These are phyloP conservation scores for Aphidoletes aphidimyza DNA, from an alignment of 2,888 invertebrate species.

Conservation along the genomic window DNA sequence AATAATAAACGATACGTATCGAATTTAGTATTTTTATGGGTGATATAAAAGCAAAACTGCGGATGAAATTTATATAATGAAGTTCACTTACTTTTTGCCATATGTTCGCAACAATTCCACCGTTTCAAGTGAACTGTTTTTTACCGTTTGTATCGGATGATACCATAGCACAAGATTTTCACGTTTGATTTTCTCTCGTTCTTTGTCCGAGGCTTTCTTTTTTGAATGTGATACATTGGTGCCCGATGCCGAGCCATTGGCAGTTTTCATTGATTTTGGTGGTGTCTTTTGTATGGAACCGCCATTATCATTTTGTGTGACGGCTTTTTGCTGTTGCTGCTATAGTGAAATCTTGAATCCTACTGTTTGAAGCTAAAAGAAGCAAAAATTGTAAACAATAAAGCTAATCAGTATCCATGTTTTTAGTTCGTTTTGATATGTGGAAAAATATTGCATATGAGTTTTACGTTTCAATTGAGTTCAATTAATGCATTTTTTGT, in stretches of 20 bases:
- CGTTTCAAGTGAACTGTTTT: constrained; percentile 82
- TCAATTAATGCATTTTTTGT: too few relatives aligned
- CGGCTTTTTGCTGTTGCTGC: constrained; percentile 58
- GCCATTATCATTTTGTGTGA: constrained; percentile 56
- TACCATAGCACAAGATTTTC: constrained; percentile 81
- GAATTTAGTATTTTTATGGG: too few relatives aligned
- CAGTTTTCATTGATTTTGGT: constrained; percentile 57
- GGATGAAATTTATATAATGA: not conserved
- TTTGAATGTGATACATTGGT: constrained; percentile 62
- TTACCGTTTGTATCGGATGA: constrained; percentile 79
- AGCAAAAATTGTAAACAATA: too few relatives aligned
- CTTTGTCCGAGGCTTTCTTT: constrained; percentile 60
- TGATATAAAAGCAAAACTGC: constrained; percentile 5
- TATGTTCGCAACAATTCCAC: constrained; percentile 72
- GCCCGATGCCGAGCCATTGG: constrained; percentile 59
- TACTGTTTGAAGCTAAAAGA: constrained; percentile 75
- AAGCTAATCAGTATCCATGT: too few relatives aligned
- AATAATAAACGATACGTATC: too few relatives aligned
- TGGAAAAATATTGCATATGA: too few relatives aligned
- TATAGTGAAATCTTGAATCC: constrained; percentile 71
- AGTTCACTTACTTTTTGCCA: constrained; percentile 69
- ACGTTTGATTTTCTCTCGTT: constrained; percentile 71
- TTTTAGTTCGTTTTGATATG: too few relatives aligned
- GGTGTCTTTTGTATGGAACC: constrained; percentile 56
- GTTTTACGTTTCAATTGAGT: too few relatives aligned